Percentiles rank a stretch among this genome's conserved stretches.
phyloP scores from a whole-genome alignment of 2,113 vertebrate genomes.

The Falcunculus frontatus region DNA sequence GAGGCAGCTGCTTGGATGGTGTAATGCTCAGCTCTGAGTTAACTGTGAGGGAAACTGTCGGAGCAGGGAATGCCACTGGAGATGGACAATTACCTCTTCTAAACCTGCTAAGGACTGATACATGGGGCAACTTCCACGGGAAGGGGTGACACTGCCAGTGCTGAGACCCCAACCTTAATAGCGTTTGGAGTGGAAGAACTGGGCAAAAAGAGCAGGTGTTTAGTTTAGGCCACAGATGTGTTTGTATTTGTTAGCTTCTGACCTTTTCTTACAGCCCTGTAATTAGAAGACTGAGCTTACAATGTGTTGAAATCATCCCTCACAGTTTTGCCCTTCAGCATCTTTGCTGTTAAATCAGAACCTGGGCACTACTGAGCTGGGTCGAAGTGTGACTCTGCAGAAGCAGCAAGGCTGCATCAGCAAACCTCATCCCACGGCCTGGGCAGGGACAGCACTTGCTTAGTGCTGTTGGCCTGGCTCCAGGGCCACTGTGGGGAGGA shows the following conservation, averaged over 20 bases:
- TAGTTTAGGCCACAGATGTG: not conserved
- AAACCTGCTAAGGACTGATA: not conserved
- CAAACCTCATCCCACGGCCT: not conserved
- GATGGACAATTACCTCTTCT: not conserved
- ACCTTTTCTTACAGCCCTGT: not conserved
- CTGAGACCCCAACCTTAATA: not conserved
- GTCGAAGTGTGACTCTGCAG: not conserved
- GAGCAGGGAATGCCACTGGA: not conserved
- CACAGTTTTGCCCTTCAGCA: not conserved
- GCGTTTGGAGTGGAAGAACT: not conserved
- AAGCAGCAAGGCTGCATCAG: not conserved
- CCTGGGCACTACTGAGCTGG: accelerated
- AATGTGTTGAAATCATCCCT: not conserved
- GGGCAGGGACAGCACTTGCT: not conserved
- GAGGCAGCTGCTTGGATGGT: not conserved
- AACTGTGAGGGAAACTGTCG: not conserved
- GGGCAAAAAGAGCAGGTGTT: not conserved
- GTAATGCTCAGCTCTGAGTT: not conserved
- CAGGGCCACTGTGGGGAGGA: not conserved
- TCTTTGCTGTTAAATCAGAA: not conserved
- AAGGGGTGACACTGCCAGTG: not conserved
- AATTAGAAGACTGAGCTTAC: not conserved
- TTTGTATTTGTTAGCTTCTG: not conserved
- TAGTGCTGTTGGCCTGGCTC: not conserved
- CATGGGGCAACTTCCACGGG: not conserved